Percentiles rank a stretch among this genome's conserved stretches.
phyloP scores from a whole-genome alignment of 2,113 vertebrate genomes.

The Calyptomena viridis region DNA sequence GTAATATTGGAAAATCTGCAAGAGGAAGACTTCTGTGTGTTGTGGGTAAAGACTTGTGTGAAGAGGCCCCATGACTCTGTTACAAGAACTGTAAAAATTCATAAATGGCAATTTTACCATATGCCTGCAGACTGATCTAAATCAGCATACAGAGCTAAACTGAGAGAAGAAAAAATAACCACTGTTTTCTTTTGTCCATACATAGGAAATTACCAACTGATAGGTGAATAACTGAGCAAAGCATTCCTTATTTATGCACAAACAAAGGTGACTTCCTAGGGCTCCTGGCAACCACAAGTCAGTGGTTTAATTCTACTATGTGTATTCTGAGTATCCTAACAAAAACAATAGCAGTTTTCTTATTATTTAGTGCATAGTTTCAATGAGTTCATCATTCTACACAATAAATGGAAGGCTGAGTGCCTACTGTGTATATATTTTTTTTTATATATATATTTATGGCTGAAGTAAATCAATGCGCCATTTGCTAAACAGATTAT shows the following conservation, averaged over 20 bases:
- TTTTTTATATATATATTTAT: neutral
- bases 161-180: neutral
- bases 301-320: neutral
- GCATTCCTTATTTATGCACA: neutral
- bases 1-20: neutral
- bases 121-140: neutral
- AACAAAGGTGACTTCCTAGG: neutral
- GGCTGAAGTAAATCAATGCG: neutral
- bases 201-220: neutral
- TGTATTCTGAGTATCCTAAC: neutral
- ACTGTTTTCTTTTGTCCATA: neutral
- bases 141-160: neutral
- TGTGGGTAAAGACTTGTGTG: neutral
- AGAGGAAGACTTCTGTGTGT: neutral
- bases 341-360: neutral
- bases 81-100: neutral
- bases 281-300: neutral
- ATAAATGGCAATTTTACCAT: neutral
- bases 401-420: neutral
- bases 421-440: neutral
- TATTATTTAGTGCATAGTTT: neutral
- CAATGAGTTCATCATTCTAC: neutral
- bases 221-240: neutral
- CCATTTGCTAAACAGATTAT: neutral
- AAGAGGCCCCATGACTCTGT: neutral